phyloP scores from a whole-genome alignment of 2,113 vertebrate genomes.

The Gymnorhina tibicen region DNA sequence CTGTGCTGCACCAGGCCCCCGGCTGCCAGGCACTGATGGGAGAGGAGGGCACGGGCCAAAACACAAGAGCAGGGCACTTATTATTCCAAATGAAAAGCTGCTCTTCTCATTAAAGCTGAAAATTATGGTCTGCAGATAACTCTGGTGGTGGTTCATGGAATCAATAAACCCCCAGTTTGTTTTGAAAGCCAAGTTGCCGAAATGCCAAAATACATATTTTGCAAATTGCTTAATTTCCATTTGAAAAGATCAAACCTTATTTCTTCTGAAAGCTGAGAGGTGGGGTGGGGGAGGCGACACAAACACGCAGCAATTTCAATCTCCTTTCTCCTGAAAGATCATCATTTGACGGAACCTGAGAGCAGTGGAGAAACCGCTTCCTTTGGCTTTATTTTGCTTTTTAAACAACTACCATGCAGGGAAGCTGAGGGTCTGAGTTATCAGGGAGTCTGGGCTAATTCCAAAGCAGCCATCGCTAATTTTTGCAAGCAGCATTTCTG shows the following conservation, averaged over 20 bases:
- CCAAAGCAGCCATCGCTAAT: neutral
- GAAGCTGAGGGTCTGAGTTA: neutral
- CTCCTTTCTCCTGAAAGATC: conserved; percentile 9
- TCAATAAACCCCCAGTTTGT: conserved; percentile 67
- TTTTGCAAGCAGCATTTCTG: neutral
- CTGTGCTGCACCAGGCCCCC: neutral
- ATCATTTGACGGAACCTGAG: conserved; percentile 50
- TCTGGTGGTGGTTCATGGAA: conserved; percentile 52
- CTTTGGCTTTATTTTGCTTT: neutral
- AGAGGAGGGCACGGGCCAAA: conserved; percentile 21
- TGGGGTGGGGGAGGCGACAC: neutral
- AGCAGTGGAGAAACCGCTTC: conserved; percentile 18
- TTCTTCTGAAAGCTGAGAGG: conserved; percentile 61
- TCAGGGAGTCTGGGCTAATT: neutral
- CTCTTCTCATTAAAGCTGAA: conserved; percentile 58
- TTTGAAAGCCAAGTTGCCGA: conserved; percentile 68
- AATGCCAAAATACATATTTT: conserved; percentile 77
- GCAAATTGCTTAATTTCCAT: conserved; percentile 79
- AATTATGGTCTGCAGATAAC: conserved; percentile 60
- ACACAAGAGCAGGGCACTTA: neutral
- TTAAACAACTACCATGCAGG: neutral
- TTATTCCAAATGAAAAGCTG: conserved; percentile 44
- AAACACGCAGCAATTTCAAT: neutral
- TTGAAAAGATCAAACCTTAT: conserved; percentile 74
- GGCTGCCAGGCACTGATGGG: neutral